Evolutionary conservation across 2,113 vertebrate genomes (phyloP).

Genomic region (Podarcis muralis): DNA sequence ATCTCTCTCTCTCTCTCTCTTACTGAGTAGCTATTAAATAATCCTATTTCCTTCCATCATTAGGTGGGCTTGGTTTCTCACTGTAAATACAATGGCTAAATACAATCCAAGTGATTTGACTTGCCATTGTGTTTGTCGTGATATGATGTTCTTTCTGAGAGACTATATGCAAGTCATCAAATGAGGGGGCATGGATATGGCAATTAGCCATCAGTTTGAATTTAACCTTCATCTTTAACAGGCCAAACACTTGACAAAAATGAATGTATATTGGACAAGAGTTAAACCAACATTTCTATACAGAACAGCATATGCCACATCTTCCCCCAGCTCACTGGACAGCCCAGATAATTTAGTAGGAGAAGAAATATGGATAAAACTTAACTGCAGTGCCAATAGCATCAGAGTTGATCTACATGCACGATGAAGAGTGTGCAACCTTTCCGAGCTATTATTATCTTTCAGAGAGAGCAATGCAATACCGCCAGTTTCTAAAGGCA

Average conservation of each 20-base stretch:
- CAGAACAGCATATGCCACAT: neutral
- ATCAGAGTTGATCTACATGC: neutral
- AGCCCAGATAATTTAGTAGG: neutral
- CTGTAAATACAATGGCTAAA: neutral
- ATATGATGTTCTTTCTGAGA: neutral
- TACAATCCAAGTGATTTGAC: neutral
- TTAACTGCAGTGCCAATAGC: neutral
- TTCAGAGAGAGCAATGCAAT: slow-evolving; percentile 12
- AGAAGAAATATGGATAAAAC: neutral
- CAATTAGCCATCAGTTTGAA: neutral
- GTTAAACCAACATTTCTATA: neutral
- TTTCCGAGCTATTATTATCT: neutral
- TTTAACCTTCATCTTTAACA: neutral
- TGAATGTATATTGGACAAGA: neutral
- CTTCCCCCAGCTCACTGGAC: neutral
- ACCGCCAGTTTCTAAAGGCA: slow-evolving; percentile 7
- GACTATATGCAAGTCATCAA: neutral
- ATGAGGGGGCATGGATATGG: neutral
- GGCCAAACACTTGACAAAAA: neutral
- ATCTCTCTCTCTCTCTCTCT: no score
- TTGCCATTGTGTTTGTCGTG: neutral
- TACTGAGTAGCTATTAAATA: no score
- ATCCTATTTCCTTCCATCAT: no score
- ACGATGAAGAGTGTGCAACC: neutral
- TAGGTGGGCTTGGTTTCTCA: no score